A percentile compares a stretch with the other conserved stretches of the same genome.
These are phyloP conservation scores for Nomada goodeniana DNA, from an alignment of 2,888 invertebrate genomes.

Conservation along the genomic window DNA sequence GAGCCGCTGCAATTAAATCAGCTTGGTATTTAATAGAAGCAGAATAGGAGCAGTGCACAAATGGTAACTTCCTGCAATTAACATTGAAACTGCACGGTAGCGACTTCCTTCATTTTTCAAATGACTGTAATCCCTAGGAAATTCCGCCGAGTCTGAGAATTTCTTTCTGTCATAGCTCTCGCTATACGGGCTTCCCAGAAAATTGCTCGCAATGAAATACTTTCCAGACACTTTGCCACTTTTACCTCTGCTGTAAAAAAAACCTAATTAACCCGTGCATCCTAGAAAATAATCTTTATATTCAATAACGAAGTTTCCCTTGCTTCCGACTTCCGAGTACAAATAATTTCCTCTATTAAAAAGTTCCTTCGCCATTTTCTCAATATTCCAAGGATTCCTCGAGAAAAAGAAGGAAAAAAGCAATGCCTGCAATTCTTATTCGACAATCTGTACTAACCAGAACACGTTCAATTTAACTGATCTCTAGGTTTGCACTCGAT, in stretches of 20 bases:
- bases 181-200: not conserved
- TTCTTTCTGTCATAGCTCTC: not conserved
- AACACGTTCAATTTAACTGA: not conserved
- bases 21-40: too few species aligned
- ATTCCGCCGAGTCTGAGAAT: not conserved
- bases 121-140: not conserved
- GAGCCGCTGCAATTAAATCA: too few species aligned
- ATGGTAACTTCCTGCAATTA: too few species aligned
- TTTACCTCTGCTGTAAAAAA: not conserved
- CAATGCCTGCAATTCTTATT: too few species aligned
- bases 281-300: not conserved
- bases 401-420: too few species aligned
- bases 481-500: not conserved
- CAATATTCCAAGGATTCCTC: not conserved
- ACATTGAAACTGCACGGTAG: not conserved
- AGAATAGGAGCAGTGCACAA: too few species aligned
- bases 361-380: not conserved
- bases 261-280: not conserved
- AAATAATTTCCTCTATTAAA: not conserved
- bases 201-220: constrained; percentile 5
- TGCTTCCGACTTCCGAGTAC: not conserved
- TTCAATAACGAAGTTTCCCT: not conserved
- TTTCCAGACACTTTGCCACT: not conserved
- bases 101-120: too few species aligned
- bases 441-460: too few species aligned